Percentiles rank a stretch among this genome's conserved stretches.
These are phyloP conservation scores for Anastrepha obliqua DNA, from an alignment of 1,140 invertebrate species.

Conservation along the genomic window DNA sequence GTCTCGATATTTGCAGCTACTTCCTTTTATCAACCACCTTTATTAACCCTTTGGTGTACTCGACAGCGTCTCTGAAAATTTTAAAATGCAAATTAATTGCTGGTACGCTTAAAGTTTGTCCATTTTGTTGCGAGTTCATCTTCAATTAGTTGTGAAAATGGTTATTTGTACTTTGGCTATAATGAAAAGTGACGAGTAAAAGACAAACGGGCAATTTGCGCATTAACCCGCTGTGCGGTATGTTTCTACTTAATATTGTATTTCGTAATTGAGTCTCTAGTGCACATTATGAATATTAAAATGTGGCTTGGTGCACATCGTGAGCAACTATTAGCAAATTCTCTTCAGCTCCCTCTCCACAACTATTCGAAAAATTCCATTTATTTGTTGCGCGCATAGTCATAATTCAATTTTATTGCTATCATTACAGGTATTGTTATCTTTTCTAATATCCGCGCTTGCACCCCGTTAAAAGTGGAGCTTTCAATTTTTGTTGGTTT, in stretches of 20 bases:
- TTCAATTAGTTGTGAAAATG: constrained; percentile 53
- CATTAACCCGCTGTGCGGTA: constrained; percentile 7
- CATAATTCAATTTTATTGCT: constrained; percentile 75
- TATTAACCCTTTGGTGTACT: constrained; percentile 29
- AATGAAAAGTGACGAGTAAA: neutral
- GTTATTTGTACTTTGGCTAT: constrained; percentile 24
- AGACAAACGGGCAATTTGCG: constrained; percentile 38
- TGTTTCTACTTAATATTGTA: neutral
- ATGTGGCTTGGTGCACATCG: neutral
- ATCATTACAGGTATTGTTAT: constrained; percentile 71
- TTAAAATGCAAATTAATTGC: constrained; percentile 74
- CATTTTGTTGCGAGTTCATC: constrained; percentile 4
- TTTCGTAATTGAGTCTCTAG: constrained; percentile 35
- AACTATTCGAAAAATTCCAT: neutral
- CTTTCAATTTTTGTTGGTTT: neutral
- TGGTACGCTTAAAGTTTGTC: constrained; percentile 30
- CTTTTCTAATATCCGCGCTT: constrained; percentile 71
- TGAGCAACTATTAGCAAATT: neutral
- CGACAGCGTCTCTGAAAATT: constrained; percentile 62
- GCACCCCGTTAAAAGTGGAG: neutral
- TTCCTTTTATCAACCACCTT: constrained; percentile 8
- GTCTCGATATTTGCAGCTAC: neutral
- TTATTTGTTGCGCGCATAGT: constrained; percentile 60
- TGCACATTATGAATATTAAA: constrained; percentile 50
- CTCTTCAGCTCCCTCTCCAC: neutral